Evolutionary conservation across 2,113 vertebrate species (phyloP), one percentile per base, ranked within the genome.

Genomic region (Rutilus rutilus): DNA sequence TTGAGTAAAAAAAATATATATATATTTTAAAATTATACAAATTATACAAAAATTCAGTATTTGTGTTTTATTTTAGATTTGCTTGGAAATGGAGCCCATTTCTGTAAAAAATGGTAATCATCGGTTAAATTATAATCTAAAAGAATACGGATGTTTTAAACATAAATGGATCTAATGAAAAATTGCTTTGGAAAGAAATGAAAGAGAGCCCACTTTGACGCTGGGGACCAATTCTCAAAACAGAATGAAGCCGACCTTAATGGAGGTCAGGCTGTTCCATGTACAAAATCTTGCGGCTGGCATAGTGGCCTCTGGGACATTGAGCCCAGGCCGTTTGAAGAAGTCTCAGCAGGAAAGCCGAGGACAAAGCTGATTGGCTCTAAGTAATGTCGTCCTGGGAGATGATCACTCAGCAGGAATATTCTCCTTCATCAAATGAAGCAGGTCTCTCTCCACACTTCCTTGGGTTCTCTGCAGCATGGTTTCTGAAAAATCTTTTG

Each of bases 391-490:
- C 25, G 45, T 78, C 76, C 25, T 45, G 77, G 59, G 57, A 42
- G 33, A 76, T 75, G 33, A 73, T 84, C 62, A 78, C 62, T 52
- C 71, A 80, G 84, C 60, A 81, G 85, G 78, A 52, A 81, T 75
- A 77, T 86, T 86, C 21, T 64, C 78, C 36, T 83, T 67, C 74
- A 83, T 88, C 82, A 86, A 62, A 78, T 77, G 67, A 45, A 30
- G 27, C 47, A 6, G 75, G 6, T 42, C 30, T 84, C 17, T 88
- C 25, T 84, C 42, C 50, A 71, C 50, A 69, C 65, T 84, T 86
- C 69, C 67, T 71, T 27, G 7, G 21, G 25, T 83, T 85, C 82
- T 82, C 78, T 83, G 33, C 64, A 45, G 85, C 33, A 45, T n/a
- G 52, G 69, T 25, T 73, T 87, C 69, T 82, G 45, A 36, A 52